phyloP scores from a whole-genome alignment of 2,113 vertebrate genomes.

The Bos indicus region DNA sequence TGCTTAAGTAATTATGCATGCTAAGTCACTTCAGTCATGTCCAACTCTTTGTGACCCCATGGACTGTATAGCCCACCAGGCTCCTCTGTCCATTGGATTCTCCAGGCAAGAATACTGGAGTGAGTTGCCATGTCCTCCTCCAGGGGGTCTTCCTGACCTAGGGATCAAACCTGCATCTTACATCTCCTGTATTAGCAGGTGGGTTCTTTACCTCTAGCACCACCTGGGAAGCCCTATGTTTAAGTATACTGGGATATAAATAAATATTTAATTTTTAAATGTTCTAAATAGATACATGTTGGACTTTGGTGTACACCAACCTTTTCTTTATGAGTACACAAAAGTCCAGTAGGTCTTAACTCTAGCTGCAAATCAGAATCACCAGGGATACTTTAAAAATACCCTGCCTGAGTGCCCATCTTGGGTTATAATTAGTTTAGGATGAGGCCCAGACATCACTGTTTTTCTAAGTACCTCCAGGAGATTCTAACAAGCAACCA shows the following conservation, averaged over 20 bases:
- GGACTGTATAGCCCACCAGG: background rate
- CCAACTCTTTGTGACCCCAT: background rate
- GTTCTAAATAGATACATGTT: background rate
- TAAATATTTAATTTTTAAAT: conserved; percentile 1
- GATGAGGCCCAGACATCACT: background rate
- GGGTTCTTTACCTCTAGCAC: background rate
- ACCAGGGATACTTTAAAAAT: background rate
- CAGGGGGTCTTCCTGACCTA: background rate
- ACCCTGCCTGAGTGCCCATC: background rate
- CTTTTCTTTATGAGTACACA: background rate
- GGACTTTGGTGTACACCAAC: background rate
- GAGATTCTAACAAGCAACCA: background rate
- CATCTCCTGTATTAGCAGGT: background rate
- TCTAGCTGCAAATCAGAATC: background rate
- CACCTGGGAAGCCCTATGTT: background rate
- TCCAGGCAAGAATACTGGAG: background rate
- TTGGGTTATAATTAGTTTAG: background rate
- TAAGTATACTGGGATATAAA: background rate
- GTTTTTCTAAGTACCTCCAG: background rate
- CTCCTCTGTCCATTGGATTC: background rate
- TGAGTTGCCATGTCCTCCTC: background rate
- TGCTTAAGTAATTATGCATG: background rate
- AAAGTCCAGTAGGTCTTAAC: background rate
- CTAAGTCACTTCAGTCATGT: background rate
- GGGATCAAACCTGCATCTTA: background rate